Conservation (phyloP, 2,113 vertebrate genomes). For the Neolamprologus tretocephalus region DNA sequence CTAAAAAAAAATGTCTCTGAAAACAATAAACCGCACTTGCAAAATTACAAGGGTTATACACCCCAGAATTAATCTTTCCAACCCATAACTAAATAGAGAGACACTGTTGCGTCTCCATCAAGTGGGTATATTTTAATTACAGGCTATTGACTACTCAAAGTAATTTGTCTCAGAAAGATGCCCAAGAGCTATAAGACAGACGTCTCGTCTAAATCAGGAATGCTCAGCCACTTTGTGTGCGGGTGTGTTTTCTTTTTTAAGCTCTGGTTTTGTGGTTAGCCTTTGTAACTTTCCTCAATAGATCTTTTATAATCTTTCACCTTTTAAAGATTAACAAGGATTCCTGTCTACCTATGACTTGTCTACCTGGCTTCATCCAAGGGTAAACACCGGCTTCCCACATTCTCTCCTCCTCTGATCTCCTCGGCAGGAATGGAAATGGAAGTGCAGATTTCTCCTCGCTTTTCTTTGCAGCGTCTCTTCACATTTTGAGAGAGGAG, state of each 20-base stretch:
- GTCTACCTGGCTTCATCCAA: constrained; percentile 19
- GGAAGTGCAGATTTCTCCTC: neutral
- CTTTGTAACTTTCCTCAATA: constrained; percentile 36
- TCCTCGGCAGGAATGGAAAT: neutral
- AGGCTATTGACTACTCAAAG: constrained; percentile 65
- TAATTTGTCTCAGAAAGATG: constrained; percentile 72
- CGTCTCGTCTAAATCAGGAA: constrained; percentile 62
- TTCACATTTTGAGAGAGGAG: neutral
- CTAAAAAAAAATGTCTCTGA: neutral
- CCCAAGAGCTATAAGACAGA: constrained; percentile 62
- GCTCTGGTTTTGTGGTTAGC: constrained; percentile 50
- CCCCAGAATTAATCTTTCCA: constrained; percentile 72
- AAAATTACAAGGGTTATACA: constrained; percentile 66
- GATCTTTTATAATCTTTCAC: constrained; percentile 35
- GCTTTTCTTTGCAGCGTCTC: neutral
- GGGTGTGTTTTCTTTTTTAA: constrained; percentile 1
- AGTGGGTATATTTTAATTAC: constrained; percentile 73
- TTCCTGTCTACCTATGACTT: constrained; percentile 22
- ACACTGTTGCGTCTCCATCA: constrained; percentile 55
- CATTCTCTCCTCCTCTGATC: neutral
- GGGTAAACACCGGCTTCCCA: neutral
- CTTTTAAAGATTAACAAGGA: constrained; percentile 52
- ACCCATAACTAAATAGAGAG: constrained; percentile 56
- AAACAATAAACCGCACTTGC: constrained; percentile 57
- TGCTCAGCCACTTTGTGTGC: constrained; percentile 18